phyloP scores from a whole-genome alignment of 92 coral and sea anemone species.

The Porites evermanni region DNA sequence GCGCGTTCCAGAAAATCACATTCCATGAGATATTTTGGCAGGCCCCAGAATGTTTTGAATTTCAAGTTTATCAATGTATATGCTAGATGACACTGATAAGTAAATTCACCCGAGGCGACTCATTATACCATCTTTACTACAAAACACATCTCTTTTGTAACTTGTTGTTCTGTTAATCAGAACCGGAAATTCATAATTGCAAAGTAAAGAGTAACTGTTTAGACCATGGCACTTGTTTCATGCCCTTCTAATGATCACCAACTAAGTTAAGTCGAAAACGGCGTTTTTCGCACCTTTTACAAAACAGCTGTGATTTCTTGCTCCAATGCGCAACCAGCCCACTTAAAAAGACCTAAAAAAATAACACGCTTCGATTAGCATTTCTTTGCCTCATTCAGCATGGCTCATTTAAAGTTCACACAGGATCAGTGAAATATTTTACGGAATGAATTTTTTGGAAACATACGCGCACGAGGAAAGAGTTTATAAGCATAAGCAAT shows the following conservation, averaged over 20 bases:
- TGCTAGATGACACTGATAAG: slow-evolving; percentile 24
- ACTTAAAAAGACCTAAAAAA: neutral
- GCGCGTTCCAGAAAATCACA: neutral
- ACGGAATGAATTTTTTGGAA: neutral
- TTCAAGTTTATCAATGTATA: slow-evolving; percentile 16
- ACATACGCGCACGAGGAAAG: slow-evolving; percentile 3
- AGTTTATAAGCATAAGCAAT: neutral
- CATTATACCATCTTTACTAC: slow-evolving; percentile 41
- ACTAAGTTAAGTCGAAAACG: neutral
- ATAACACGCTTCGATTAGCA: neutral
- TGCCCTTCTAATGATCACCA: slow-evolving; percentile 19
- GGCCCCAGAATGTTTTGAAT: slow-evolving; percentile 22
- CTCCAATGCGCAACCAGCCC: neutral
- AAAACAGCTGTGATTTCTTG: neutral
- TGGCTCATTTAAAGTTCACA: neutral
- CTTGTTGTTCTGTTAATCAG: slow-evolving; percentile 55
- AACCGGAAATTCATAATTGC: slow-evolving; percentile 53
- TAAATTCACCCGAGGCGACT: slow-evolving; percentile 17
- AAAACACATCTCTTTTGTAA: slow-evolving; percentile 53
- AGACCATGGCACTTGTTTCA: slow-evolving; percentile 2
- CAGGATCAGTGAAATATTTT: neutral
- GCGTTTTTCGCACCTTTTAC: neutral
- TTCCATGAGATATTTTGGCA: neutral
- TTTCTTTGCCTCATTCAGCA: neutral
- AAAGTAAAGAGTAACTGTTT: slow-evolving; percentile 58